Base-by-base conservation (phyloP, 1,140 invertebrate genomes). In the Adelges cooleyi region DNA sequence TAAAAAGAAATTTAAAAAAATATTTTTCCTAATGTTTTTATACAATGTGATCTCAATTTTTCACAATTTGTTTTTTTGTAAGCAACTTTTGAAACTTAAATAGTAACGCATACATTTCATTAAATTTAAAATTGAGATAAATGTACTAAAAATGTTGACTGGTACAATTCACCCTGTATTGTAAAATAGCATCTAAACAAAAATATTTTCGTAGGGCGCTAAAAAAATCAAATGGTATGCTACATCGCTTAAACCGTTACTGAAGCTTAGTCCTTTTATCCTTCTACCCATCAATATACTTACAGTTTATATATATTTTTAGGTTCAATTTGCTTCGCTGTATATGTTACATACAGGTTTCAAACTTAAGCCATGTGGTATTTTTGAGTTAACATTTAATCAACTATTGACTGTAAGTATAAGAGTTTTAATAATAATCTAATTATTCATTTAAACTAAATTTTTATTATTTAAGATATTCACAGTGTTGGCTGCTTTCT, bases 321-420 rank as follows among this genome's bases (percentile, higher is more conserved):
- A 56, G 36, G 23, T 56, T 0, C 38, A 50, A 27, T 27, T 25
- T 5, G 9, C 36, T 3, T 56, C 53, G n/a, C 18, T 56, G n/a
- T 56, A 42, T 9, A 56, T 56, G 36, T 6, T 56, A 10, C 53
- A 56, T 10, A 42, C 15, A 3, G 36, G 42, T 56, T 56, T 56
- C 13, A 25, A n/a, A 40, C 42, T 56, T 2, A 42, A 2, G 9
- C 53, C 53, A 11, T 56, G 36, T 23, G 20, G 22, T 42, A 42
- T 56, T 42, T 56, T 56, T 42, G 53, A 46, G 22, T 18, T 46
- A 11, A 46, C 15, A 6, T 46, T 18, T 18, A 46, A 18, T 18
- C 17, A 46, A 6, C 10, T 46, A 46, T 6, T 18, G 5, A 18
- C 42, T 18, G 42, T 46, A 46, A 46, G 42, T 46, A 8, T 38